A percentile compares a stretch with the other conserved stretches of the same genome.
Conservation (phyloP, 1,140 invertebrate genomes). For the Uloborus diversus region DNA sequence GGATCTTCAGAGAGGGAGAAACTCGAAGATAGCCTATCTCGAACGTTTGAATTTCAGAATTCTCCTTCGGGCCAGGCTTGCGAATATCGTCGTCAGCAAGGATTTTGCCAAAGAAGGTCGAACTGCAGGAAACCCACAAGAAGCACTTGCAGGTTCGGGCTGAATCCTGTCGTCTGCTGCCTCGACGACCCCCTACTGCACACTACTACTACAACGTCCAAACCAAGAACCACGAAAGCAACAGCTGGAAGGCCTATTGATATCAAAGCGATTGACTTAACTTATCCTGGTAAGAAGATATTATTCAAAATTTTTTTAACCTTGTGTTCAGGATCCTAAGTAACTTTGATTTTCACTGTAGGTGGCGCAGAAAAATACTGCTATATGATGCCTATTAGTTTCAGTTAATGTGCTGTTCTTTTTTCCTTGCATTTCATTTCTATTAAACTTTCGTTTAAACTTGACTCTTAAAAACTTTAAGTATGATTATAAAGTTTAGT, state of each 20-base stretch:
- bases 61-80: background rate
- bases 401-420: background rate
- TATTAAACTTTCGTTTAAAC: background rate
- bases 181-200: background rate
- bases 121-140: conserved; percentile 29
- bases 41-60: background rate
- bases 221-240: background rate
- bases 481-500: too few species aligned
- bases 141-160: conserved; percentile 5
- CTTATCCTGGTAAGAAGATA: conserved; percentile 10
- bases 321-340: background rate
- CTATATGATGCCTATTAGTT: background rate
- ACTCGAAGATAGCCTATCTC: background rate
- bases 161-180: conserved; percentile 33
- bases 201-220: conserved; percentile 3
- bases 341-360: background rate
- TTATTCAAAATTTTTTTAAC: background rate
- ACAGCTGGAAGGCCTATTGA: background rate
- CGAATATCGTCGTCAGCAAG: conserved; percentile 4
- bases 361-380: background rate
- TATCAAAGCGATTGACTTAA: conserved; percentile 12
- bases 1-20: too few species aligned
- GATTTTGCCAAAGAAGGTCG: conserved; percentile 14
- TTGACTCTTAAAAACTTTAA: background rate
- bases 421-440: background rate